Evolutionary conservation across 2,113 vertebrate species (phyloP).

Genomic region (Xiphorhynchus elegans): DNA sequence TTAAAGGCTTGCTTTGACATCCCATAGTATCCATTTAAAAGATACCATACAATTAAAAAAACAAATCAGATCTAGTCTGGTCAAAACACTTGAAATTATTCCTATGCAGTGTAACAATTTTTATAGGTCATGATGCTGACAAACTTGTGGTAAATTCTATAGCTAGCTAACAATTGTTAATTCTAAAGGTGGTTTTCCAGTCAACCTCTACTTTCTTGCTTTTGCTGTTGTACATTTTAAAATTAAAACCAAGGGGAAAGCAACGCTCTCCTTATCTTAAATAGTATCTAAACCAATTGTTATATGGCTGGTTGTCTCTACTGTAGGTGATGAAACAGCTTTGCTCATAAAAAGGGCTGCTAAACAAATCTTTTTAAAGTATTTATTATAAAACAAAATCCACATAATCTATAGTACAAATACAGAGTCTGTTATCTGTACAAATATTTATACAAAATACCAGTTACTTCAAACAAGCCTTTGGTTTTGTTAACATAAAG

Average conservation of each 20-base stretch:
- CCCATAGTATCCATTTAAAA: not conserved
- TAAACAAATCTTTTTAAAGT: slow-evolving; percentile 26
- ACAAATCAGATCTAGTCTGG: not conserved
- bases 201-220: not conserved
- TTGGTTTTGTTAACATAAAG: slow-evolving; percentile 35
- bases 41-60: not conserved
- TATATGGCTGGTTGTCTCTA: not conserved
- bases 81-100: not conserved
- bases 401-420: slow-evolving; percentile 64
- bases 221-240: not conserved
- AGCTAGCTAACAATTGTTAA: not conserved
- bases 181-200: not conserved
- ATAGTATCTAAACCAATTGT: not conserved
- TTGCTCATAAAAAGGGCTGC: not conserved
- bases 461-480: slow-evolving; percentile 50
- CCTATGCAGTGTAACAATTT: not conserved
- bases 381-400: slow-evolving; percentile 72
- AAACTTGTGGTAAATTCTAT: not conserved
- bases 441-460: slow-evolving; percentile 63
- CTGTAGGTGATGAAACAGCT: not conserved
- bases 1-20: not conserved
- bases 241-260: not conserved
- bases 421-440: slow-evolving; percentile 60
- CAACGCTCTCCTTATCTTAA: not conserved
- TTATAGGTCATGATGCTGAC: not conserved